Percentiles rank a stretch among this genome's conserved stretches.
These are phyloP conservation scores for Nudaria mundana DNA, from an alignment of 2,888 invertebrate species.

Conservation along the genomic window DNA sequence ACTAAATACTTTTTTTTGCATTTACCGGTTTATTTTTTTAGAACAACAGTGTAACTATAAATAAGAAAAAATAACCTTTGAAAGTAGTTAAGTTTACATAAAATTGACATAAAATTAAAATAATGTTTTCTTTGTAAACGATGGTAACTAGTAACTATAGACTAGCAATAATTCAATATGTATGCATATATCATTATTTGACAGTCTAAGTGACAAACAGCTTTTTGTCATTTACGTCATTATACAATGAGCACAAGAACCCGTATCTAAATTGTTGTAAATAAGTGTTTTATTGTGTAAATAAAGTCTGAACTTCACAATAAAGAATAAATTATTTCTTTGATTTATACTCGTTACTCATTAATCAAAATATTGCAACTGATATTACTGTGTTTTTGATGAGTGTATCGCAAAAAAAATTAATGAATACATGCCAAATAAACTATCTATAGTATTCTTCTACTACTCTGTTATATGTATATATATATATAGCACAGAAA, in stretches of 20 bases:
- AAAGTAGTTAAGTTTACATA: constrained; percentile 34
- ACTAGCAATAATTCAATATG: constrained; percentile 20
- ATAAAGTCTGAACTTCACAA: too few relatives aligned
- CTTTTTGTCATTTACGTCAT: constrained; percentile 30
- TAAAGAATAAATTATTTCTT: too few relatives aligned
- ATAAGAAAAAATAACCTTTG: constrained; percentile 30
- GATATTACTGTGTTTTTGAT: too few relatives aligned
- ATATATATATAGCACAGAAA: too few relatives aligned
- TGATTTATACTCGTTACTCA: too few relatives aligned
- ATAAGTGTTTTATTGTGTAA: constrained; percentile 14
- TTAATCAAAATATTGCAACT: too few relatives aligned
- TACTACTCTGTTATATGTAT: too few relatives aligned
- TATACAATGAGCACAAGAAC: constrained; percentile 38
- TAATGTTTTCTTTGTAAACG: constrained; percentile 26
- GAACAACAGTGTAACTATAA: constrained; percentile 28
- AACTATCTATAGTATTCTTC: too few relatives aligned
- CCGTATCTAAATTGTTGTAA: constrained; percentile 18
- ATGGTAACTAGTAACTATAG: constrained; percentile 28
- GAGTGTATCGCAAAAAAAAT: too few relatives aligned
- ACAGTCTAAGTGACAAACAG: too few relatives aligned
- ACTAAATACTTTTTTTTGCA: constrained; percentile 39
- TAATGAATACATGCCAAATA: too few relatives aligned
- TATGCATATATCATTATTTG: too few relatives aligned
- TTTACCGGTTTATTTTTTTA: constrained; percentile 39
- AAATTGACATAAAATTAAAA: constrained; percentile 29